phyloP scores from a whole-genome alignment of 2,797 vertebrate genomes.

The Sebastiscus albofasciatus region DNA sequence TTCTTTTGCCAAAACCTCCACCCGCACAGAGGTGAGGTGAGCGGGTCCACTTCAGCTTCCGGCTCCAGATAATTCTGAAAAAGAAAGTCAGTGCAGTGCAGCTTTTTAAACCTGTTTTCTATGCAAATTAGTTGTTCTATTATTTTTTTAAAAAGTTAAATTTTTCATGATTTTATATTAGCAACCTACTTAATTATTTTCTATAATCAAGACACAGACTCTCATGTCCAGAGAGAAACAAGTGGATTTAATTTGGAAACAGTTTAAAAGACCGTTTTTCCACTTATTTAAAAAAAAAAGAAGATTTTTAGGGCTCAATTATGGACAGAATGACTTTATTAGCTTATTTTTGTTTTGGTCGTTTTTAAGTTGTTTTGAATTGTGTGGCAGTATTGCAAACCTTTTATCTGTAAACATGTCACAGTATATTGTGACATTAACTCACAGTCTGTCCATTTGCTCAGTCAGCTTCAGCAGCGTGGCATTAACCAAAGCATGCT shows the following conservation, averaged over 20 bases:
- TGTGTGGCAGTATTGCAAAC: background rate
- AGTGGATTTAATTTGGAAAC: background rate
- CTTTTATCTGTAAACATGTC: background rate
- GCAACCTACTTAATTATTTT: background rate
- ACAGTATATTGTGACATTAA: background rate
- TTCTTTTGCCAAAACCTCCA: background rate
- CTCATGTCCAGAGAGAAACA: background rate
- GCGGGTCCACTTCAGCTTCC: background rate
- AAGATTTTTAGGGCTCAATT: background rate
- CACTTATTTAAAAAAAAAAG: no score
- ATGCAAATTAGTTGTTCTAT: background rate
- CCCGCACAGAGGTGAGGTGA: conserved; percentile 20
- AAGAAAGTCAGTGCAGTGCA: no score
- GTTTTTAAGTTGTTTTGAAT: background rate
- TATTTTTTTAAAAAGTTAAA: background rate
- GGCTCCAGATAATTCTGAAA: no score
- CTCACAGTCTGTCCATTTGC: background rate
- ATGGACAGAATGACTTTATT: background rate
- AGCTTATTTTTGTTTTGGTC: background rate
- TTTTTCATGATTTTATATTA: background rate
- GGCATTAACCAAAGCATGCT: no score
- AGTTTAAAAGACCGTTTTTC: no score
- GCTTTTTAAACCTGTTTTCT: background rate
- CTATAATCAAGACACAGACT: background rate
- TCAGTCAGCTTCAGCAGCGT: no score